These are phyloP conservation scores for Petrocephalus schoutedeni DNA, from an alignment of 2,797 vertebrate species.

Conservation along the genomic window DNA sequence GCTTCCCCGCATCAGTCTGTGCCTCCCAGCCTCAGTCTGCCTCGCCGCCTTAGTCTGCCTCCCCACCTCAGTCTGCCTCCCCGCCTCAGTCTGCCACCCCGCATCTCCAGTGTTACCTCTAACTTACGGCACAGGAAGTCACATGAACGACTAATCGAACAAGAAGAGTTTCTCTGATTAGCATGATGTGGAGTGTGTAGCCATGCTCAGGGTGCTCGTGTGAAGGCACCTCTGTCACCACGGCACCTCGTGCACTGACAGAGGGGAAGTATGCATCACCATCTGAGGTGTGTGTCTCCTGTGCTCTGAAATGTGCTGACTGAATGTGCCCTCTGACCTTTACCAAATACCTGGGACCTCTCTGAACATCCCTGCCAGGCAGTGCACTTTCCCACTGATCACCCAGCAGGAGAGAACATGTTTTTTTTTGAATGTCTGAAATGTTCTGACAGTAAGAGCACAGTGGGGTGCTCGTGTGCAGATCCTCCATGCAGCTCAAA, in stretches of 20 bases:
- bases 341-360: background rate
- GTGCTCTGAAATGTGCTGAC: background rate
- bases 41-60: no score
- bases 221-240: background rate
- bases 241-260: background rate
- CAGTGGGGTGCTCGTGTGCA: background rate
- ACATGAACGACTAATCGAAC: background rate
- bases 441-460: background rate
- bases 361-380: background rate
- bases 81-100: background rate
- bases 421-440: background rate
- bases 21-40: no score
- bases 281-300: background rate
- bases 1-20: no score
- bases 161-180: background rate
- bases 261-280: background rate
- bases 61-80: no score
- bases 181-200: background rate
- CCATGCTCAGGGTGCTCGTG: background rate
- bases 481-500: background rate
- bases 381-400: background rate
- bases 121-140: background rate
- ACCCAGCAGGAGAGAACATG: background rate
- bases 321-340: background rate
- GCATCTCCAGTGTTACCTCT: background rate